Conservation (phyloP, 2,113 vertebrate species). For the Sylvietta virens region DNA sequence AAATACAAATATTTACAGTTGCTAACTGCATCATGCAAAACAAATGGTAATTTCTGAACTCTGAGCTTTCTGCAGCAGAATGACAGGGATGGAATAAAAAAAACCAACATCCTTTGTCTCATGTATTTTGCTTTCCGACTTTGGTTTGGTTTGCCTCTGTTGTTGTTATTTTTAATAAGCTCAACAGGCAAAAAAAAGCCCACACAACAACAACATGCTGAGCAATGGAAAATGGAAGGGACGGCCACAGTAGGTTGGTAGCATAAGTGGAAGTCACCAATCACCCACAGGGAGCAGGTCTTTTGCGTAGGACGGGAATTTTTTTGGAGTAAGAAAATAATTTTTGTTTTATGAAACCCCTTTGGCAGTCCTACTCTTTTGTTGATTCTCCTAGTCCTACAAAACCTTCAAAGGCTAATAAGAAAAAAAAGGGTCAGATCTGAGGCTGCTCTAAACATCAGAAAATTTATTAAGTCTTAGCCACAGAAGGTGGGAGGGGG, state of each 20-base stretch:
- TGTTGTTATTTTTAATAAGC: background rate
- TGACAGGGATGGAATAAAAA: background rate
- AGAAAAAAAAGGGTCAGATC: background rate
- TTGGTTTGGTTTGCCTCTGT: background rate
- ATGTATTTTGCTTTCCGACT: background rate
- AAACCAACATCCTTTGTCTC: background rate
- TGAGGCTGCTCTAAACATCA: background rate
- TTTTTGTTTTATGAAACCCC: background rate
- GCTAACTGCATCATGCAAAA: conserved; percentile 21
- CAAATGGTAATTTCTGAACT: conserved; percentile 27
- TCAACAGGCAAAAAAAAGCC: background rate
- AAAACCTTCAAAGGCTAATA: background rate
- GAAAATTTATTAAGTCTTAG: background rate
- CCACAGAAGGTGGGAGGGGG: background rate
- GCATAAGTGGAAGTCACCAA: background rate
- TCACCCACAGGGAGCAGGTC: background rate
- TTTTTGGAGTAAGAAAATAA: background rate
- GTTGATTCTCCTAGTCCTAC: background rate
- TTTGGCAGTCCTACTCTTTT: background rate
- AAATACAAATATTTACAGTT: conserved; percentile 36
- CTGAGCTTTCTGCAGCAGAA: background rate
- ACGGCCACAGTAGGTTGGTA: background rate
- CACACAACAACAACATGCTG: conserved; percentile 1
- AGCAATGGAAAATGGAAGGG: conserved; percentile 26
- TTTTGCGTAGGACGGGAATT: background rate